phyloP scores from a whole-genome alignment of 2,113 vertebrate species.

The Microtus richardsoni region DNA sequence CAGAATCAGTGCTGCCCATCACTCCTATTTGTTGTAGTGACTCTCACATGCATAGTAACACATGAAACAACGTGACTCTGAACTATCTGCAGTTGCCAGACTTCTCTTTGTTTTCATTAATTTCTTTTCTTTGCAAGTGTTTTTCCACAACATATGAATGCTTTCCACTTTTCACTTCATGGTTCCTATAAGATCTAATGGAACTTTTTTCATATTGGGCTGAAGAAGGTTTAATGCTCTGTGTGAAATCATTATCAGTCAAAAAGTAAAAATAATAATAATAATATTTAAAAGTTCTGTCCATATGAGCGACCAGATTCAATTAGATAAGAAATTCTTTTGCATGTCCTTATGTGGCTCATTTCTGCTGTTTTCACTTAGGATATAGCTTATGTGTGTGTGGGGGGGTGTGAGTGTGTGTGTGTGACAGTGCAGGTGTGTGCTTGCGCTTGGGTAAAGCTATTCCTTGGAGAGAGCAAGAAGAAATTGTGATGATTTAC shows the following conservation, averaged over 20 bases:
- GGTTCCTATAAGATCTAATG: fast-evolving
- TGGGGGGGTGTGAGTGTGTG: background rate
- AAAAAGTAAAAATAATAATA: background rate
- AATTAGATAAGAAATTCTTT: constrained; percentile 42
- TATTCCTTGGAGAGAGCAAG: background rate
- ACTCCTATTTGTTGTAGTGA: background rate
- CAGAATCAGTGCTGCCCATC: background rate
- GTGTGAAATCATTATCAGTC: background rate
- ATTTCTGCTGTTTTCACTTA: background rate
- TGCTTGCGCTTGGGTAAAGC: background rate
- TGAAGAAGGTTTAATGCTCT: background rate
- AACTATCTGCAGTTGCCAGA: background rate
- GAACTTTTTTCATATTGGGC: too few species aligned
- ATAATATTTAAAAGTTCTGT: background rate
- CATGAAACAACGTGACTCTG: background rate
- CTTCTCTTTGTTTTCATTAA: background rate
- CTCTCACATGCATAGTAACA: too few species aligned
- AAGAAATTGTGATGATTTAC: background rate
- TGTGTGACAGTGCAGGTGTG: too few species aligned
- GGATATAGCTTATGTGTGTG: background rate
- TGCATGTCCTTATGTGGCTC: background rate
- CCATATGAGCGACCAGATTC: background rate
- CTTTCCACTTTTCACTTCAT: background rate
- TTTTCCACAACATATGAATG: background rate
- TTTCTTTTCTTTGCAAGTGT: background rate